These are phyloP conservation scores for Cherax destructor DNA, from an alignment of 1,140 invertebrate species.

Conservation along the genomic window DNA sequence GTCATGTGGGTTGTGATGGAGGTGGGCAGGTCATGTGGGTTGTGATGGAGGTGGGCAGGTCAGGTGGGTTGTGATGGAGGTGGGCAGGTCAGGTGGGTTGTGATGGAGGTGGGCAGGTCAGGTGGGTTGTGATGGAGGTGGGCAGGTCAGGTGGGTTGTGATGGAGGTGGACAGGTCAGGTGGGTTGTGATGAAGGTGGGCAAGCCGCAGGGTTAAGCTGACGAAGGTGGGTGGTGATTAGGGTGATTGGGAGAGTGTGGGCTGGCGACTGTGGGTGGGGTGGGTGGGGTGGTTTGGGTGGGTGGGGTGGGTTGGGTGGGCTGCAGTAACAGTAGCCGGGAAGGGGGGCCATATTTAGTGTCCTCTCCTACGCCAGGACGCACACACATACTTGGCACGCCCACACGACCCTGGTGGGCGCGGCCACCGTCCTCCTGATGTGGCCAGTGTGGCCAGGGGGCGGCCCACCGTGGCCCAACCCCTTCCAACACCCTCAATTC, in stretches of 20 bases:
- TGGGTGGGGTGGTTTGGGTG: not conserved
- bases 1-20: too few relatives aligned
- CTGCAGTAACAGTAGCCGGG: slow-evolving; percentile 54
- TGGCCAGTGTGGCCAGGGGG: slow-evolving; percentile 20
- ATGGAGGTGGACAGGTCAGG: too few relatives aligned
- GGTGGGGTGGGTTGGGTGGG: slow-evolving; percentile 22
- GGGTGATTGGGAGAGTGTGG: not conserved
- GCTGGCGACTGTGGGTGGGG: not conserved
- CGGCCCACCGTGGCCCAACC: not conserved
- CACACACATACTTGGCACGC: slow-evolving; percentile 51
- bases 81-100: too few relatives aligned
- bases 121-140: too few relatives aligned
- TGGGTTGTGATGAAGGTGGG: too few relatives aligned
- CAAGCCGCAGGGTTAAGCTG: too few relatives aligned
- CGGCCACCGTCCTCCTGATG: slow-evolving; percentile 27
- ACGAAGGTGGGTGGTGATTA: too few relatives aligned
- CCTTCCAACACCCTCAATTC: not conserved
- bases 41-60: too few relatives aligned
- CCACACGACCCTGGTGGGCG: slow-evolving; percentile 32
- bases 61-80: too few relatives aligned
- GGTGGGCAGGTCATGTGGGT: too few relatives aligned
- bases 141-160: too few relatives aligned
- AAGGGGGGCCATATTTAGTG: slow-evolving; percentile 57
- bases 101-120: too few relatives aligned
- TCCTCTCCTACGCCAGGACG: slow-evolving; percentile 50